These are phyloP conservation scores for Athalia cordata DNA, from an alignment of 2,888 invertebrate species.

Conservation along the genomic window DNA sequence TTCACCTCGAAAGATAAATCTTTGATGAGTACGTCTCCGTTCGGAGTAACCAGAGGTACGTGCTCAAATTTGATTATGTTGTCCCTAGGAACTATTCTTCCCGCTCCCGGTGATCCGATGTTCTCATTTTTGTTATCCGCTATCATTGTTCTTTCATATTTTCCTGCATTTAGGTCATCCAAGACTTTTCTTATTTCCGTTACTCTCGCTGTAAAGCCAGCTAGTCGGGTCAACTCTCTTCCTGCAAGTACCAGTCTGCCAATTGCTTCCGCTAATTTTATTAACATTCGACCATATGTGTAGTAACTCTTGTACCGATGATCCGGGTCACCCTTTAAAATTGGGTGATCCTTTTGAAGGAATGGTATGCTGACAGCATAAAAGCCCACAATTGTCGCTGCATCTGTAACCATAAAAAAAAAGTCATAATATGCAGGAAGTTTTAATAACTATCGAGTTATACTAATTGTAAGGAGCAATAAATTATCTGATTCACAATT, in stretches of 20 bases:
- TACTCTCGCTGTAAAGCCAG: slow-evolving; percentile 95
- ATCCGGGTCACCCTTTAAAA: slow-evolving; percentile 78
- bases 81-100: slow-evolving; percentile 88
- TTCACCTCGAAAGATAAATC: slow-evolving; percentile 93
- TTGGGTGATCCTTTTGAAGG: slow-evolving; percentile 83
- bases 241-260: slow-evolving; percentile 96
- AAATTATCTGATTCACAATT: neutral
- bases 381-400: slow-evolving; percentile 97
- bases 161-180: slow-evolving; percentile 87
- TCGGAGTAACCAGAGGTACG: slow-evolving; percentile 97
- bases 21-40: slow-evolving; percentile 94
- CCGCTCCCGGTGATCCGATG: slow-evolving; percentile 80
- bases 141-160: slow-evolving; percentile 84
- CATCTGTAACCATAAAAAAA: slow-evolving; percentile 77
- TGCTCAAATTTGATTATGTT: slow-evolving; percentile 93
- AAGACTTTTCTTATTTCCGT: slow-evolving; percentile 92
- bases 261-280: slow-evolving; percentile 97
- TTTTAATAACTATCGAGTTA: slow-evolving; percentile 1
- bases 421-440: too few species aligned
- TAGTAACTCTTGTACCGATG: slow-evolving; percentile 91
- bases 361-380: slow-evolving; percentile 96
- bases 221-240: slow-evolving; percentile 93
- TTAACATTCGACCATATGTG: slow-evolving; percentile 96
- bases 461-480: slow-evolving; percentile 8
- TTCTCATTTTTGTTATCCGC: slow-evolving; percentile 76